Percentiles rank a stretch among this genome's conserved stretches.
These are phyloP conservation scores for Pollenia amentaria DNA, from an alignment of 2,888 invertebrate species.

Conservation along the genomic window DNA sequence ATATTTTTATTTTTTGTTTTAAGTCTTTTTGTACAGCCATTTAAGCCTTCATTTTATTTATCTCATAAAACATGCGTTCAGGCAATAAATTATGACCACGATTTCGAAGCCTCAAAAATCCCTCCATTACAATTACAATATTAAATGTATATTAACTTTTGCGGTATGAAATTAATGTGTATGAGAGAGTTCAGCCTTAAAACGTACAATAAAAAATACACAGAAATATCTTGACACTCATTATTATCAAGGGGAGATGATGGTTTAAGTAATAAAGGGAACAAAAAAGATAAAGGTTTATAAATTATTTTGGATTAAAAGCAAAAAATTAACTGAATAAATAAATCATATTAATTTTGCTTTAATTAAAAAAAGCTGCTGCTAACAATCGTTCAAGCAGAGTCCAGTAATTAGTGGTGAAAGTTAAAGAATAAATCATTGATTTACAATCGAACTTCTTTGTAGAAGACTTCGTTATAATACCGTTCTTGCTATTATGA, in stretches of 20 bases:
- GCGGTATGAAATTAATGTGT: slow-evolving; percentile 18
- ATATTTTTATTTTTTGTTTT: slow-evolving; percentile 21
- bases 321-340: slow-evolving; percentile 30
- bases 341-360: slow-evolving; percentile 52
- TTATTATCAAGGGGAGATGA: slow-evolving; percentile 42
- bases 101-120: slow-evolving; percentile 51
- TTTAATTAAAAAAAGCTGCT: slow-evolving; percentile 33
- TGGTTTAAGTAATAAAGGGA: neutral
- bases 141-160: slow-evolving; percentile 63
- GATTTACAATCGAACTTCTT: neutral
- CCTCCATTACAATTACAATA: slow-evolving; percentile 58
- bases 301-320: slow-evolving; percentile 49
- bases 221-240: slow-evolving; percentile 39
- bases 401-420: neutral
- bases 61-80: slow-evolving; percentile 54
- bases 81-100: slow-evolving; percentile 63
- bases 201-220: slow-evolving; percentile 16
- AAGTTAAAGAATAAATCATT: neutral
- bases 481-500: no score
- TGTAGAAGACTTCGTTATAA: neutral
- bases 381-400: slow-evolving; percentile 2
- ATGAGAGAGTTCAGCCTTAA: neutral
- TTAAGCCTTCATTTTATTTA: slow-evolving; percentile 49
- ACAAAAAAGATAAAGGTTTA: slow-evolving; percentile 2
- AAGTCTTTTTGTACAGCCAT: neutral